A percentile compares a stretch with the other conserved stretches of the same genome.
Evolutionary conservation across 2,888 invertebrate genomes (phyloP).

Genomic region (Epinotia ramella): DNA sequence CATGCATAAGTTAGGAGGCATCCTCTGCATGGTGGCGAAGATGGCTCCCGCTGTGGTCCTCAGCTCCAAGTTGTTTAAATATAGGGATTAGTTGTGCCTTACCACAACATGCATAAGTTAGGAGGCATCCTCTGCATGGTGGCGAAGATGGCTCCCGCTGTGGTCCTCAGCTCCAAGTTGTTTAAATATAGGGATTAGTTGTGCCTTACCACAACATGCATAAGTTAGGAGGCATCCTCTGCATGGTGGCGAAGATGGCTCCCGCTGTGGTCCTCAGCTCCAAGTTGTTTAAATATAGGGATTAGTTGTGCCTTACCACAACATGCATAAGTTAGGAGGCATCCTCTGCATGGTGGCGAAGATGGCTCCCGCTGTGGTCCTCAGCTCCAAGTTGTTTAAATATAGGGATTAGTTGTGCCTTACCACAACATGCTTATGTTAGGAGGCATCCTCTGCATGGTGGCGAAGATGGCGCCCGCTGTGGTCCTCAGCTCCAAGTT

Average conservation of each 20-base stretch:
- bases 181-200: neutral
- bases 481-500: neutral
- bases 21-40: slow-evolving; percentile 7
- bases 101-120: slow-evolving; percentile 4
- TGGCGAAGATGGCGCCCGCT: neutral
- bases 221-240: neutral
- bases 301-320: neutral
- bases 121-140: slow-evolving; percentile 4
- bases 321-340: neutral
- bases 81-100: neutral
- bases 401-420: neutral
- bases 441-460: neutral
- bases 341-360: slow-evolving; percentile 8
- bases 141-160: neutral
- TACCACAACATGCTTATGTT: slow-evolving; percentile 5
- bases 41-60: neutral
- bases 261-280: neutral
- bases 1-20: neutral
- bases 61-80: neutral
- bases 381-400: neutral
- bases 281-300: neutral
- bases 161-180: neutral
- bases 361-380: neutral
- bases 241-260: neutral
- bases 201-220: slow-evolving; percentile 7